These are phyloP conservation scores for Aurelia aurita DNA, from an alignment of 30 jellyfish, hydroid and myxozoan species.

Conservation along the genomic window DNA sequence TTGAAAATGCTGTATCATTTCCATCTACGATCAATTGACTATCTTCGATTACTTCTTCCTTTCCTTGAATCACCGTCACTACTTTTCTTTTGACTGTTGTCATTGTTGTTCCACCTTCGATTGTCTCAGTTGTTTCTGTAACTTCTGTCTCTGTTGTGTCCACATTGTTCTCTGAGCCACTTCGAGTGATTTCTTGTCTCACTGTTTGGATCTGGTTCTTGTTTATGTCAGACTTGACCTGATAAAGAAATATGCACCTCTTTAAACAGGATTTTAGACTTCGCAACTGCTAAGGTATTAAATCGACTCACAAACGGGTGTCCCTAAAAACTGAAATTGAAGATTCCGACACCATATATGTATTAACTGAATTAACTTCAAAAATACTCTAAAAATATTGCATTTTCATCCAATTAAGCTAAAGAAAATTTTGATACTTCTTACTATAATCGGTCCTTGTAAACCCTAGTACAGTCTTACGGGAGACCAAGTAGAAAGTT, in stretches of 20 bases:
- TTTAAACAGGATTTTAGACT: neutral
- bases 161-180: slow-evolving; percentile 57
- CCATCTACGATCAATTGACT: slow-evolving; percentile 62
- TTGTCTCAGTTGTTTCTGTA: slow-evolving; percentile 71
- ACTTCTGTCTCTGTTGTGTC: slow-evolving; percentile 63
- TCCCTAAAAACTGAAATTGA: no score
- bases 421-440: no score
- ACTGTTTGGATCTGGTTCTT: slow-evolving; percentile 46
- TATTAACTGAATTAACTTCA: no score
- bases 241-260: neutral
- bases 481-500: no score
- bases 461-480: no score
- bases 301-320: no score
- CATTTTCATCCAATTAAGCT: no score
- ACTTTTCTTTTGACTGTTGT: slow-evolving; percentile 77
- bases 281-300: no score
- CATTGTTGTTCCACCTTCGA: slow-evolving; percentile 66
- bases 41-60: slow-evolving; percentile 72
- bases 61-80: slow-evolving; percentile 72
- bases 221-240: slow-evolving; percentile 54
- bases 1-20: slow-evolving; percentile 23
- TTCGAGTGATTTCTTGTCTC: slow-evolving; percentile 69
- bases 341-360: no score
- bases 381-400: no score
- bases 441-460: no score